phyloP scores from a whole-genome alignment of 1,140 invertebrate species.

The Sipha flava region DNA sequence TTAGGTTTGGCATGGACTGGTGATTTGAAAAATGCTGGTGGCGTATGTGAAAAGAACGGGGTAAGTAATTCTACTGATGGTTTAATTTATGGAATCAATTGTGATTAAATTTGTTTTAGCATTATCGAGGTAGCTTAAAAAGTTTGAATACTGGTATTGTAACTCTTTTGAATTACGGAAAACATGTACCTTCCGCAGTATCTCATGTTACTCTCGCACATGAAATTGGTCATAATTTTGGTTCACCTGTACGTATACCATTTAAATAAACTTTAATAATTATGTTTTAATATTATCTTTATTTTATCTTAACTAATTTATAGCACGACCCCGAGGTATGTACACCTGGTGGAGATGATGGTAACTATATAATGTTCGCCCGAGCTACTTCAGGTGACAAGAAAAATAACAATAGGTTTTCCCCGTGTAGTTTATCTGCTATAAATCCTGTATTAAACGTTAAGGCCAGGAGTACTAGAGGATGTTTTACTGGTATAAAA shows the following conservation, averaged over 20 bases:
- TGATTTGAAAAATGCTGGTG: conserved; percentile 86
- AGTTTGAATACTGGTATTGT: conserved; percentile 97
- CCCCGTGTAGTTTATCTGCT: conserved; percentile 67
- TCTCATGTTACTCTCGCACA: conserved; percentile 97
- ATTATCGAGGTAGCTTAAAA: conserved; percentile 88
- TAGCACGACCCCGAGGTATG: conserved; percentile 93
- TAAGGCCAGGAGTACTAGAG: conserved; percentile 78
- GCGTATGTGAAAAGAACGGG: conserved; percentile 91
- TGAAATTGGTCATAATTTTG: conserved; percentile 99
- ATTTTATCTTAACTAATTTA: background rate
- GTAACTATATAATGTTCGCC: conserved; percentile 98
- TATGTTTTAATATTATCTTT: background rate
- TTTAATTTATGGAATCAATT: background rate
- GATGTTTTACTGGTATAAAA: conserved; percentile 62
- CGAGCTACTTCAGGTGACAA: conserved; percentile 92
- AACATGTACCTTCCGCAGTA: conserved; percentile 95
- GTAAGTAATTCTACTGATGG: conserved; percentile 45
- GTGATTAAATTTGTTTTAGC: conserved; percentile 52
- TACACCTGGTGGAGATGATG: conserved; percentile 82
- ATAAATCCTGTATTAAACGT: conserved; percentile 91
- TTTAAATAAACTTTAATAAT: background rate
- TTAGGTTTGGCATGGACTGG: conserved; percentile 95
- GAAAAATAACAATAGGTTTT: conserved; percentile 82
- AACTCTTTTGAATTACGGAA: conserved; percentile 95
- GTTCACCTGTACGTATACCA: conserved; percentile 69